Evolutionary conservation across 2,113 vertebrate species (phyloP).

Genomic region (Octodon degus): DNA sequence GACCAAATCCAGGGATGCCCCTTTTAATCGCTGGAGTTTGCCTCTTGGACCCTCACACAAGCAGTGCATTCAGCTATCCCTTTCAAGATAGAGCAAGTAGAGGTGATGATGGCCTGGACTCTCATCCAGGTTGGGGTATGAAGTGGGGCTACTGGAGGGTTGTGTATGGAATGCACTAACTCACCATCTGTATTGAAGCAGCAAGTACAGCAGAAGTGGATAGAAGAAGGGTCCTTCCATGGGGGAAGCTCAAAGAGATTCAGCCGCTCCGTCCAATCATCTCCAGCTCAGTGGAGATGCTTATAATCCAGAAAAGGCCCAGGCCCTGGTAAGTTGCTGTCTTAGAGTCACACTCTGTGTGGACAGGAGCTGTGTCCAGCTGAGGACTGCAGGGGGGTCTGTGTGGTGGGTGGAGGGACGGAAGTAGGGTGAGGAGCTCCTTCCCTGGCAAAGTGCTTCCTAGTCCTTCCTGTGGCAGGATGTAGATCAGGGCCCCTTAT

Average conservation of each 20-base stretch:
- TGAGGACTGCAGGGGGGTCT: neutral
- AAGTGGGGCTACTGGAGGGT: neutral
- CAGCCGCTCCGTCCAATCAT: fast-evolving
- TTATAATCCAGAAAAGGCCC: fast-evolving
- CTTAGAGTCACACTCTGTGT: too few species aligned
- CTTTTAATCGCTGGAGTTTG: neutral
- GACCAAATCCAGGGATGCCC: neutral
- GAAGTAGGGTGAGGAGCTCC: neutral
- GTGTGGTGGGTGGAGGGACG: fast-evolving
- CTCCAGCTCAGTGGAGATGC: fast-evolving
- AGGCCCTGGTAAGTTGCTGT: neutral
- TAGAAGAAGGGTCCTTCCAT: neutral
- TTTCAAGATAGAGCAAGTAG: neutral
- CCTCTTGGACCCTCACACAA: neutral
- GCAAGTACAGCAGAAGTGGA: neutral
- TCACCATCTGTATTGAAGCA: neutral
- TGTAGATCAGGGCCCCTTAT: neutral
- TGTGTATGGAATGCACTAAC: neutral
- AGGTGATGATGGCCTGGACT: fast-evolving
- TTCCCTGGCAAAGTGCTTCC: neutral
- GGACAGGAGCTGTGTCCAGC: neutral
- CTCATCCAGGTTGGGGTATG: fast-evolving
- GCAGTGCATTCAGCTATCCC: neutral
- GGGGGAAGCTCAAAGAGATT: fast-evolving
- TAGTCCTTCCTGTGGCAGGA: neutral